These are phyloP conservation scores for Drosophila paranaensis DNA, from an alignment of 2,888 invertebrate species.

Conservation along the genomic window DNA sequence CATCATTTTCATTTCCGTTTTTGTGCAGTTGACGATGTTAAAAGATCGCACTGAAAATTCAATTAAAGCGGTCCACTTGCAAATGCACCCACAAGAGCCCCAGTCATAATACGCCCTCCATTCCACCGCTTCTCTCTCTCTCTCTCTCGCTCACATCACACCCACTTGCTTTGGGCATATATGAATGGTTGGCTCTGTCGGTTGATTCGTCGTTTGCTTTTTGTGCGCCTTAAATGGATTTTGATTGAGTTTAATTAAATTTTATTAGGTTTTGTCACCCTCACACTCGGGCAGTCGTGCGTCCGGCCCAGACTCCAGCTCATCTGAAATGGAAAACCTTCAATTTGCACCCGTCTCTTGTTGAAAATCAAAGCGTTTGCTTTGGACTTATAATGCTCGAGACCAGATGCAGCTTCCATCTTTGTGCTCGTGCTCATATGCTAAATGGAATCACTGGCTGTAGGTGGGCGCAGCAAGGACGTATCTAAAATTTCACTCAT, in stretches of 20 bases:
- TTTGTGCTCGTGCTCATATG: conserved; percentile 44
- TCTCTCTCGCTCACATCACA: neutral
- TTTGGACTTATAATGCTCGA: conserved; percentile 58
- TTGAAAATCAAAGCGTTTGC: conserved; percentile 72
- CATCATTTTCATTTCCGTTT: conserved; percentile 79
- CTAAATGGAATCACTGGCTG: conserved; percentile 48
- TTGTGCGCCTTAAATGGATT: conserved; percentile 81
- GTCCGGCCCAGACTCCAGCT: conserved; percentile 51
- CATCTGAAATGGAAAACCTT: conserved; percentile 30
- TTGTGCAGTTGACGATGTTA: conserved; percentile 40
- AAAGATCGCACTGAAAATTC: conserved; percentile 57
- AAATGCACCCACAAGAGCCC: conserved; percentile 55
- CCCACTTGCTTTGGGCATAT: conserved; percentile 13
- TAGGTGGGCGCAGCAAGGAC: neutral
- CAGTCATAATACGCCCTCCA: conserved; percentile 6
- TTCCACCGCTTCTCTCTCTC: neutral
- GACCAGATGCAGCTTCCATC: conserved; percentile 42
- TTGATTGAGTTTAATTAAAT: conserved; percentile 85
- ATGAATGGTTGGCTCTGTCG: conserved; percentile 18
- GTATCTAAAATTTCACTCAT: conserved; percentile 62
- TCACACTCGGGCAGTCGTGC: conserved; percentile 46
- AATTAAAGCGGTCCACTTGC: conserved; percentile 65
- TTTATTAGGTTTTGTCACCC: conserved; percentile 85
- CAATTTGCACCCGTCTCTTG: conserved; percentile 21
- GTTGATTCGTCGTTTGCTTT: conserved; percentile 33